Evolutionary conservation across 1,140 invertebrate species (phyloP).

Genomic region (Brachionus rubens): DNA sequence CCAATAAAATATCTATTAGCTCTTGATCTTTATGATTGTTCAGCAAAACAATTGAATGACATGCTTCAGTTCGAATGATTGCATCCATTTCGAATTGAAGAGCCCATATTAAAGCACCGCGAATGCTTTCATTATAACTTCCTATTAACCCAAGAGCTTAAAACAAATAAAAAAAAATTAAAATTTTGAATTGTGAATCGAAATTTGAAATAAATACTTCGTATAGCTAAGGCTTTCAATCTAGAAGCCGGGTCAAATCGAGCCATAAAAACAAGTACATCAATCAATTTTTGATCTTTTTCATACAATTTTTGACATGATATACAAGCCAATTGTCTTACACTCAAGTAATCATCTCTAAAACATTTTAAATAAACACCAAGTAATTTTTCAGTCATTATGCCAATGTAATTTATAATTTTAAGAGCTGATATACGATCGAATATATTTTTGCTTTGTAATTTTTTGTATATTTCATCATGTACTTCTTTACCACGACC

Average conservation of each 20-base stretch:
- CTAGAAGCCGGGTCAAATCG: conserved; percentile 59
- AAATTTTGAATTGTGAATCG: not conserved
- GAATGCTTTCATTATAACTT: conserved; percentile 51
- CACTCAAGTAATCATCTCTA: conserved; percentile 56
- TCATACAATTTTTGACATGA: conserved; percentile 55
- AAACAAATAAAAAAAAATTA: conserved; percentile 47
- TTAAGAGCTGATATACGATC: conserved; percentile 36
- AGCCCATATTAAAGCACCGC: conserved; percentile 56
- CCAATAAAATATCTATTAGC: conserved; percentile 55
- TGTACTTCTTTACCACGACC: conserved; percentile 13
- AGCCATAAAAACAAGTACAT: conserved; percentile 55
- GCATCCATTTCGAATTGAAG: conserved; percentile 57
- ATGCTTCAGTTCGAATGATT: conserved; percentile 57
- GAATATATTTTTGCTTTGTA: not conserved
- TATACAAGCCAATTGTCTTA: conserved; percentile 56
- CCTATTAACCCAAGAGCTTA: conserved; percentile 58
- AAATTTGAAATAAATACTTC: conserved; percentile 51
- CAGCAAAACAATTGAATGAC: conserved; percentile 53
- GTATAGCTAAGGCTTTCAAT: conserved; percentile 58
- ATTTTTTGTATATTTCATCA: conserved; percentile 13
- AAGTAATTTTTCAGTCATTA: conserved; percentile 59
- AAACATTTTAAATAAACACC: conserved; percentile 58
- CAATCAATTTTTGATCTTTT: conserved; percentile 53
- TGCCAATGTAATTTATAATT: conserved; percentile 46
- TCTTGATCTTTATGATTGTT: conserved; percentile 51